Evolutionary conservation across 2,797 vertebrate species (phyloP).

Genomic region (Bufotes viridis): DNA sequence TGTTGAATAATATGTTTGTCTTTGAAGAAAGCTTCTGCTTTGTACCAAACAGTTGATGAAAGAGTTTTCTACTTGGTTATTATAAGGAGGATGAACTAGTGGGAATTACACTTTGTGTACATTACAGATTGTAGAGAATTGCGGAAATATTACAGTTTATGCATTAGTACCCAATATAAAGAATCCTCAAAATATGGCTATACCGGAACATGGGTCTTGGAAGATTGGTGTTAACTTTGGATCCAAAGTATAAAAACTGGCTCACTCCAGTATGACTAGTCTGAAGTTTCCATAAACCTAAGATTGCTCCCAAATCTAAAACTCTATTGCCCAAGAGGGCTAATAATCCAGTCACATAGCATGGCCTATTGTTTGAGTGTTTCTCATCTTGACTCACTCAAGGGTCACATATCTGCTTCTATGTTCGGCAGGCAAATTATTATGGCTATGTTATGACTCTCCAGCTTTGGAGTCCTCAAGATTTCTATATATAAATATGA

Average conservation of each 20-base stretch:
- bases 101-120: background rate
- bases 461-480: too few species aligned
- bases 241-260: background rate
- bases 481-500: too few species aligned
- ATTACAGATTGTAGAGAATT: background rate
- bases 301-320: background rate
- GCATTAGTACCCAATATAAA: background rate
- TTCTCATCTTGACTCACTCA: background rate
- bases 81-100: background rate
- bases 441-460: background rate
- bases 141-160: background rate
- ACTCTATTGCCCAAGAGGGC: background rate
- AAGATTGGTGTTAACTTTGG: background rate
- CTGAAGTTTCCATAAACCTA: background rate
- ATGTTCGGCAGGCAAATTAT: background rate
- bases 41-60: background rate
- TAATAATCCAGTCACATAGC: too few species aligned
- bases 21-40: slow-evolving; percentile 21
- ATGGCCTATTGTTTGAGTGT: background rate
- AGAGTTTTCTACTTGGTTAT: background rate
- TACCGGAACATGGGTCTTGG: background rate
- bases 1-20: background rate
- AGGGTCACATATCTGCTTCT: background rate
- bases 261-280: background rate
- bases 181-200: background rate